Conservation (phyloP, 2,888 invertebrate genomes). For the Trichopoda pennipes region DNA sequence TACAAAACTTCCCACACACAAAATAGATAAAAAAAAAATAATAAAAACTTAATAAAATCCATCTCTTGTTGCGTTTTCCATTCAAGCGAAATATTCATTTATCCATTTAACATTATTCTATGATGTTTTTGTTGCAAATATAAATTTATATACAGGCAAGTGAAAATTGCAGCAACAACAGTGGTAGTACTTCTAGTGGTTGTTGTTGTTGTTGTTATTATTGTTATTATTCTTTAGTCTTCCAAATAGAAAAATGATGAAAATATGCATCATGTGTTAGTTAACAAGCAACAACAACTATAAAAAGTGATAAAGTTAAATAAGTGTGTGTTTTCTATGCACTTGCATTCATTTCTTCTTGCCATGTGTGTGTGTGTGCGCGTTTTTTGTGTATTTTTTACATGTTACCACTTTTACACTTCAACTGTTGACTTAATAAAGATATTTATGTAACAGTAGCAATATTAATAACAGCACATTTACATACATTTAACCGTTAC, state of each 20-base stretch:
- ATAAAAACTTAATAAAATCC: too few species aligned
- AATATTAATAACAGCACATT: conserved; percentile 37
- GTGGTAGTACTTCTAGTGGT: neutral
- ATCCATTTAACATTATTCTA: conserved; percentile 29
- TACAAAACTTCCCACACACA: neutral
- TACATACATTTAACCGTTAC: conserved; percentile 24
- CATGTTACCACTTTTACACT: conserved; percentile 60
- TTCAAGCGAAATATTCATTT: conserved; percentile 28
- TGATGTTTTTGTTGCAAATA: conserved; percentile 27
- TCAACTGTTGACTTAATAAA: conserved; percentile 64
- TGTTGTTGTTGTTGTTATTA: neutral
- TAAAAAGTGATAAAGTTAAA: neutral
- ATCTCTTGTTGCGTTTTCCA: neutral
- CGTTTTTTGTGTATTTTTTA: neutral
- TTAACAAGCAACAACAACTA: neutral
- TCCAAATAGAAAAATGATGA: conserved; percentile 10
- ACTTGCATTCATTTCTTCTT: too few species aligned
- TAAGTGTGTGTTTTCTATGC: neutral
- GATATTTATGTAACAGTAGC: neutral
- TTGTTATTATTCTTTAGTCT: conserved; percentile 1
- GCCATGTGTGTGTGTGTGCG: neutral
- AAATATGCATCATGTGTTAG: neutral
- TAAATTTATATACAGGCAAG: too few species aligned
- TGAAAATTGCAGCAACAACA: conserved; percentile 3
- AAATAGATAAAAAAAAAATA: neutral